Conservation (phyloP, 2,888 invertebrate species). For the Thymelicus sylvestris region DNA sequence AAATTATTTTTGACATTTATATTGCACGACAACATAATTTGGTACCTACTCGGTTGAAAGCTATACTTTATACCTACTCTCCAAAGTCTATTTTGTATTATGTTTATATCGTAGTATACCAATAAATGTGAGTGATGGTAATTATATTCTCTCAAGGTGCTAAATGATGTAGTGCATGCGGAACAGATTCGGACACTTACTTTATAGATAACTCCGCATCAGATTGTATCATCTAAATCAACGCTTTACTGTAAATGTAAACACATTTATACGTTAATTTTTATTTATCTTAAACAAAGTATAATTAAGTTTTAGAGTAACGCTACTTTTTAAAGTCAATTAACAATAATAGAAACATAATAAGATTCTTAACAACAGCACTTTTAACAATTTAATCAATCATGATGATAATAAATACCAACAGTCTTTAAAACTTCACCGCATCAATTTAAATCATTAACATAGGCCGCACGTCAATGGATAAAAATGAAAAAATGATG, state of each 20-base stretch:
- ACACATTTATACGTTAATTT: neutral
- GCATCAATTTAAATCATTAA: neutral
- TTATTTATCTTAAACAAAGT: no score
- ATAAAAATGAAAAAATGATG: conserved; percentile 7
- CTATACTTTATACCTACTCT: no score
- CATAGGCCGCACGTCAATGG: neutral
- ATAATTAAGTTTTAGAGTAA: no score
- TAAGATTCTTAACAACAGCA: no score
- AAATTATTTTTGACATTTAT: neutral
- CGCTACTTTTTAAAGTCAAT: no score
- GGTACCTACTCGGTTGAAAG: neutral
- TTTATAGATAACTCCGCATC: conserved; percentile 19
- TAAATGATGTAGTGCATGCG: conserved; percentile 40
- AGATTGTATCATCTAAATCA: conserved; percentile 9
- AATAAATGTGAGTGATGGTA: conserved; percentile 43
- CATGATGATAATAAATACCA: neutral
- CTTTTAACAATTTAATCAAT: no score
- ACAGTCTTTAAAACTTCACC: neutral
- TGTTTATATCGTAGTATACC: conserved; percentile 6
- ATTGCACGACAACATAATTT: neutral
- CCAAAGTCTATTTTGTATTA: conserved; percentile 15
- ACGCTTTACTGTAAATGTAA: neutral
- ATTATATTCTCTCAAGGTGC: conserved; percentile 40
- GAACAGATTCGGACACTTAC: conserved; percentile 12
- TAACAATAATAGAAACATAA: no score